A percentile compares a stretch with the other conserved stretches of the same genome.
Evolutionary conservation across 2,888 invertebrate genomes (phyloP).

Genomic region (Cephonodes hylas): DNA sequence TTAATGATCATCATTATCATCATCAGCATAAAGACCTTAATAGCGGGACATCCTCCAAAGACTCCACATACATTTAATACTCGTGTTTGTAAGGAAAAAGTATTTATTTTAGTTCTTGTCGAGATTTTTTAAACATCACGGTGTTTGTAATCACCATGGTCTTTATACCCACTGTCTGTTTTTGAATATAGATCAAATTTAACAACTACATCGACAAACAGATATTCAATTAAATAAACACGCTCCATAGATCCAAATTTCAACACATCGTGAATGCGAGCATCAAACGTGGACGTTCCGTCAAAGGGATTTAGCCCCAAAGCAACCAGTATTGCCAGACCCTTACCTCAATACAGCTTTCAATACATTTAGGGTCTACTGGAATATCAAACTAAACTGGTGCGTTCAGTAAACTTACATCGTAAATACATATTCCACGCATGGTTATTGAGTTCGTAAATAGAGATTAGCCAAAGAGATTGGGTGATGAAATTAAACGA

Average conservation of each 20-base stretch:
- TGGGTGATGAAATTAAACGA: conserved; percentile 5
- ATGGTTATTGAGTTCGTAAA: conserved; percentile 10
- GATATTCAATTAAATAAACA: not conserved
- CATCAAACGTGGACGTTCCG: conserved; percentile 26
- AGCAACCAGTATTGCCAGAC: conserved; percentile 12
- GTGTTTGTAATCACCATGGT: too few relatives aligned
- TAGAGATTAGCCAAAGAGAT: conserved; percentile 6
- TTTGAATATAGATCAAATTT: too few relatives aligned
- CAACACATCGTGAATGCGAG: not conserved
- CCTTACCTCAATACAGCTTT: not conserved
- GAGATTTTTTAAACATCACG: too few relatives aligned
- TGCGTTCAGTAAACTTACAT: not conserved
- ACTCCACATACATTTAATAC: too few relatives aligned
- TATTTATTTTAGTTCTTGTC: too few relatives aligned
- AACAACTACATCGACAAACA: not conserved
- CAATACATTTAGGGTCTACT: not conserved
- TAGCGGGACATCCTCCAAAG: too few relatives aligned
- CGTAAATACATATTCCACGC: not conserved
- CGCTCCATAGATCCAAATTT: not conserved
- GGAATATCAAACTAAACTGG: not conserved
- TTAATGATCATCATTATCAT: too few relatives aligned
- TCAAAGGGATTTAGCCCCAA: conserved; percentile 37
- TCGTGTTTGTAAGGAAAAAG: too few relatives aligned
- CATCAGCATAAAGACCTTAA: too few relatives aligned
- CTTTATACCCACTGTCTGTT: too few relatives aligned